A percentile compares a stretch with the other conserved stretches of the same genome.
Conservation (phyloP, 2,113 vertebrate species). For the Clupea harengus region DNA sequence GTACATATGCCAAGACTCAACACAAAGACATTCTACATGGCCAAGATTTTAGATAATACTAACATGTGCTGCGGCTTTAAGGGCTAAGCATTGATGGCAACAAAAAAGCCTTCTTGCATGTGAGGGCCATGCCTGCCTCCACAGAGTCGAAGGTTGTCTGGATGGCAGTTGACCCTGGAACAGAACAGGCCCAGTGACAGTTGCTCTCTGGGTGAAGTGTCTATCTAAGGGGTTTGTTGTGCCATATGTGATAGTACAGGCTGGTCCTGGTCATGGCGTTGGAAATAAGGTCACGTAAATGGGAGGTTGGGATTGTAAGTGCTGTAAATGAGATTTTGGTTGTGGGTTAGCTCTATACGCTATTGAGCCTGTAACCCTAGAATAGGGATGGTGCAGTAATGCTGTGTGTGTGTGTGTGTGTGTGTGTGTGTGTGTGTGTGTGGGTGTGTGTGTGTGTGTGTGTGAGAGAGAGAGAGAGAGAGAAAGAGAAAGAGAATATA, state of each 20-base stretch:
- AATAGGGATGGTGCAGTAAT: not conserved
- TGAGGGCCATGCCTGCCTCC: not conserved
- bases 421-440: conserved; percentile 19
- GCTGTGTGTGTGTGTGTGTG: conserved; percentile 6
- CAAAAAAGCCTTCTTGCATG: not conserved
- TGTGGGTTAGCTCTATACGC: not conserved
- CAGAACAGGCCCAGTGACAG: not conserved
- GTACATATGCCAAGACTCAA: not conserved
- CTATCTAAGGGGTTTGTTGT: not conserved
- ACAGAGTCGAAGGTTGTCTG: not conserved
- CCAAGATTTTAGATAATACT: not conserved
- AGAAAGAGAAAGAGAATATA: no score
- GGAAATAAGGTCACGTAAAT: conserved; percentile 2
- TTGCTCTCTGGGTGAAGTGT: conserved; percentile 11
- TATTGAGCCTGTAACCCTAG: not conserved
- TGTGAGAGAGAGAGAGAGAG: no score
- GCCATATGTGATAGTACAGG: not conserved
- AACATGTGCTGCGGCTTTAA: not conserved
- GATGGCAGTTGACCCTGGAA: not conserved
- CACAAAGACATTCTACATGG: not conserved
- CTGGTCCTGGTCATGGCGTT: not conserved
- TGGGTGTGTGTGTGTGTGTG: conserved; percentile 15
- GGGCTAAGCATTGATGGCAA: not conserved
- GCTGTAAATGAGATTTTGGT: not conserved
- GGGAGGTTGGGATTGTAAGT: not conserved